Base-by-base conservation (phyloP, 30 jellyfish, hydroid and myxozoan species). In the Pseudorhiza aurosa region DNA sequence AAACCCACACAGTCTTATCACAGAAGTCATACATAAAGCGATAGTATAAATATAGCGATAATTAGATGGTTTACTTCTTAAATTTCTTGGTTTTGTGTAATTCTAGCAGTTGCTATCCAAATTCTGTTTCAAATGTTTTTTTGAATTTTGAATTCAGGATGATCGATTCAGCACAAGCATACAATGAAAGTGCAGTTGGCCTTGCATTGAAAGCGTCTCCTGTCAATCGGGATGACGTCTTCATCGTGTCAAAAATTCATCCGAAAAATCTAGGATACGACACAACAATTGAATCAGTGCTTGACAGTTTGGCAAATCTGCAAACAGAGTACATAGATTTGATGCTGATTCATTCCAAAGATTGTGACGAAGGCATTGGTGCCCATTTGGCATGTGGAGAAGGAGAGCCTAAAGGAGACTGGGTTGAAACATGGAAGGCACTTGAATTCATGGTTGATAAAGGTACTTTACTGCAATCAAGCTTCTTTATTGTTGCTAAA, bases 341-440 rank as follows among this genome's bases (percentile, higher is more conserved):
- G 75, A 77, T 77, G 92, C 46, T 87, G 57, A 76, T 87, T 33
- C 91, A 87, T 77, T 45, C 93, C 12, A 87, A 87, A 36, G 96
- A 76, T 27, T 87, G 96, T 51, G 96, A 76, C 33, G 88, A 76
- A 21, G 92, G 88, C 6, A 83, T 83, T 0, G 84, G 50, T 53
- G 87, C 91, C 21, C 57, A 55, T 63, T 58, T 87, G 78, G 90
- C 45, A 22, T 87, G 96, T 69, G 92, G 82, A 11, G 78, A 59
- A 31, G 96, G 89, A 7, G 83, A 72, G 30, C 88, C 88, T 17
- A 59, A 77, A 36, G 96, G 89, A 75, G 76, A 68, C 24, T 87
- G 96, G 96, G 43, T 25, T 1, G 96, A 87, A 32, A 46, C 96
- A 9, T 87, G 96, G 96, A 68, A 56, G 42, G 96, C 92, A 1